Evolutionary conservation across 2,888 invertebrate species (phyloP).

Genomic region (Unio delphinus): DNA sequence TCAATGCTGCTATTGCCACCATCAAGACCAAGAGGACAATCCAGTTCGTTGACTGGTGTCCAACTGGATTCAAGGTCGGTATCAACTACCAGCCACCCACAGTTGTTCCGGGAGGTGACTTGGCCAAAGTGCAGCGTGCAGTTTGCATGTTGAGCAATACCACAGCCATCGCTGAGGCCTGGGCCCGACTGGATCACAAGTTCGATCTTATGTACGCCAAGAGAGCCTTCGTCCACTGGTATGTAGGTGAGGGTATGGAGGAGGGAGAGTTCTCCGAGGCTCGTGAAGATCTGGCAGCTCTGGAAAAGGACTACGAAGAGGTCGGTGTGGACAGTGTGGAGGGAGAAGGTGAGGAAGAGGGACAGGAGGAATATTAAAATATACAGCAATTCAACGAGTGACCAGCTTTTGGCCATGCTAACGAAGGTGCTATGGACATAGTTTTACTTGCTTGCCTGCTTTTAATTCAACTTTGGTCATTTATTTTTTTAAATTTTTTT

Average conservation of each 20-base stretch:
- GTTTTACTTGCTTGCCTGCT: too few relatives aligned
- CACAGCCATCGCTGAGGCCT: constrained; percentile 90
- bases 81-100: constrained; percentile 89
- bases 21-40: constrained; percentile 67
- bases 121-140: constrained; percentile 75
- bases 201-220: constrained; percentile 55
- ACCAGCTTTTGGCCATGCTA: too few relatives aligned
- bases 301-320: constrained; percentile 56
- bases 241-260: constrained; percentile 54
- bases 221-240: constrained; percentile 51
- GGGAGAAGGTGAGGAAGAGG: constrained; percentile 35
- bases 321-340: constrained; percentile 38
- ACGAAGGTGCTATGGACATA: too few relatives aligned
- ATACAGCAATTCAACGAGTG: too few relatives aligned
- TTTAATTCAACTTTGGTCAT: too few relatives aligned
- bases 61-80: constrained; percentile 74
- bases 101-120: constrained; percentile 73
- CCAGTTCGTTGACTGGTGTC: constrained; percentile 67
- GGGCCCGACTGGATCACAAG: constrained; percentile 78
- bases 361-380: constrained; percentile 30
- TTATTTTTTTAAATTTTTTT: too few relatives aligned
- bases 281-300: constrained; percentile 59
- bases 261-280: constrained; percentile 59
- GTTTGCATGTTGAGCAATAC: constrained; percentile 91
- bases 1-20: constrained; percentile 65